Evolutionary conservation across 1,140 invertebrate genomes (phyloP).

Genomic region (Anoplophora glabripennis): DNA sequence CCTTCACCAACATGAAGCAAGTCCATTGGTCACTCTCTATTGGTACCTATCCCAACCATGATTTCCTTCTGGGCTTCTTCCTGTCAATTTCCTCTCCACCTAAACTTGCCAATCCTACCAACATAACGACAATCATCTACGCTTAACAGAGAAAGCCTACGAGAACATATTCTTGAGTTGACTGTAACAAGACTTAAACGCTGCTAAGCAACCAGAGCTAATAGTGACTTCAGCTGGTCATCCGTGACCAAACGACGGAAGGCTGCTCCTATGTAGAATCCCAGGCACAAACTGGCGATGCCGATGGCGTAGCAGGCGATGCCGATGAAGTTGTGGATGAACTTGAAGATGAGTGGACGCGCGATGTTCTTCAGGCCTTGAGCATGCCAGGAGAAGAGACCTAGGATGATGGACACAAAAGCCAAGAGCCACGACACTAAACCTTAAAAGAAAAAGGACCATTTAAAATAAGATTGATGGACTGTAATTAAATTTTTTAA

Average conservation of each 20-base stretch:
- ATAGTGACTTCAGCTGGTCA: not conserved
- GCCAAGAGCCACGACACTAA: slow-evolving; percentile 32
- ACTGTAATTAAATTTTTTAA: not conserved
- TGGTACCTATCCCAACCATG: no score
- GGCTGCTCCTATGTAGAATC: slow-evolving; percentile 24
- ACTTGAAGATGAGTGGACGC: slow-evolving; percentile 21
- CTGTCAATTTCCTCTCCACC: no score
- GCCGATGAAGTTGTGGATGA: slow-evolving; percentile 33
- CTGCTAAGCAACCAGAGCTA: not conserved
- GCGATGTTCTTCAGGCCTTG: slow-evolving; percentile 17
- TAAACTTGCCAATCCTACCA: no score
- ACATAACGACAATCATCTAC: no score
- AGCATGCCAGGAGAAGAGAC: slow-evolving; percentile 26
- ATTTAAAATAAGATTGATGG: not conserved
- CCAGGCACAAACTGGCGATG: slow-evolving; percentile 30
- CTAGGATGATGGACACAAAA: slow-evolving; percentile 23
- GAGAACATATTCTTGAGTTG: not conserved
- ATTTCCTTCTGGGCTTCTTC: no score
- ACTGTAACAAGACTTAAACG: not conserved
- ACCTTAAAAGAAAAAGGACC: slow-evolving; percentile 23
- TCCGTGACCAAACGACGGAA: not conserved
- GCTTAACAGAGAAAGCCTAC: not conserved
- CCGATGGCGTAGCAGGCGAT: slow-evolving; percentile 31
- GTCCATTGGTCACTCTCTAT: no score
- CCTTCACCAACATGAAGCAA: no score